Base-by-base conservation (phyloP, 2,888 invertebrate species). In the Phasia obesa region DNA sequence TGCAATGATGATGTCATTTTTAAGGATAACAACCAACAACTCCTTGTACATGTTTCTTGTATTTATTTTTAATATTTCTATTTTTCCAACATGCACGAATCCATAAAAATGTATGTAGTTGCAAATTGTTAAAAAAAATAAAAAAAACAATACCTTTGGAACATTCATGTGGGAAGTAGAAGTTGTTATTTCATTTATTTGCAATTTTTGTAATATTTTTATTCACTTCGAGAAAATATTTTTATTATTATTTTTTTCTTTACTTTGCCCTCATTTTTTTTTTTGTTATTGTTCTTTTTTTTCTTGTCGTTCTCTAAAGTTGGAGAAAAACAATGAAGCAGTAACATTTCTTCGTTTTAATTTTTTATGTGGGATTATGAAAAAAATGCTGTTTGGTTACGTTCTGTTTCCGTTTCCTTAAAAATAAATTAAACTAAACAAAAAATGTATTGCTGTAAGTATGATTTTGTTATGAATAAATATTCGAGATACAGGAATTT, bases 131-230 rank as follows among this genome's bases (percentile, higher is more conserved):
- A 7, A 15, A 44, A n/a, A n/a, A n/a, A n/a, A n/a, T n/a, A n/a
- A n/a, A n/a, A n/a, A n/a, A 44, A 57, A 21, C 65, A 60, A 70
- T 77, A 77, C 55, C 62, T 70, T 38, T 57, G 19, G 27, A 15
- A 17, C 51, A 44, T 87, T 88, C 88, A 88, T 88, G 88, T 88
- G 89, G 88, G 87, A 88, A 88, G n/a, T n/a, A n/a, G 42, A n/a
- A 47, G 21, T 79, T 75, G 27, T 78, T 71, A 83, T 85, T 86
- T 83, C 81, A 77, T 82, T 49, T 79, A 38, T 53, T 57, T 69
- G 49, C 38, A 55, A 57, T 77, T 74, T 67, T 81, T 44, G 7
- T 47, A 9, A 53, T 15, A 38, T 81, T 55, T 71, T 27, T 67
- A 55, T 60, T 51, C 42, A 53, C 15, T 74, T 60, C 38, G 31